Evolutionary conservation across 2,113 vertebrate genomes (phyloP).

Genomic region (Pelecanus crispus): DNA sequence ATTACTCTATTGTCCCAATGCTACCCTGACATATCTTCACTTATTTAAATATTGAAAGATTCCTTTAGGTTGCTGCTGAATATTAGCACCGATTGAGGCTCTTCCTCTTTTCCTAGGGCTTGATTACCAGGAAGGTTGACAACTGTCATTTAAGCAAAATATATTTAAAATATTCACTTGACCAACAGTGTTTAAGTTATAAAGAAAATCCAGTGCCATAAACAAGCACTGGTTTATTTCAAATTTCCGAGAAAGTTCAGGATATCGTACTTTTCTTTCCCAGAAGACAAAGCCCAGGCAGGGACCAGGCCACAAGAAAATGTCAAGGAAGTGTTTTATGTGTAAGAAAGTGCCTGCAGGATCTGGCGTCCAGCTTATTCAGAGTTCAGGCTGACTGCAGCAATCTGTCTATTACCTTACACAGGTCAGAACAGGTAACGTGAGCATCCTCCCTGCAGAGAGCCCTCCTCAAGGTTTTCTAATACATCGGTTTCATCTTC

Average conservation of each 20-base stretch:
- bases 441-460: background rate
- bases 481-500: background rate
- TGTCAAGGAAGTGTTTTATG: background rate
- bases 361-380: background rate
- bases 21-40: background rate
- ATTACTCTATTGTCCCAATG: background rate
- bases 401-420: background rate
- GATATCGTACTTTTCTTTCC: background rate
- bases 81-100: background rate
- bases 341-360: background rate
- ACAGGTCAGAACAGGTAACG: background rate
- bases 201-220: background rate
- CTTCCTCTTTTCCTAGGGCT: background rate
- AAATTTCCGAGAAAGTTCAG: background rate
- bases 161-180: background rate
- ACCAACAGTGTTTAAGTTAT: background rate
- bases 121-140: background rate
- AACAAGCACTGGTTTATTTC: background rate
- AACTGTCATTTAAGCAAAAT: background rate
- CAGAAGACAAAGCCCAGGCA: background rate
- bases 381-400: background rate
- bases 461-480: background rate
- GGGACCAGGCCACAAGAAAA: background rate
- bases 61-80: background rate
- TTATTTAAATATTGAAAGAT: background rate